Percentiles rank a stretch among this genome's conserved stretches.
Conservation (phyloP, 1,140 invertebrate genomes). For the Drosophila mayri region DNA sequence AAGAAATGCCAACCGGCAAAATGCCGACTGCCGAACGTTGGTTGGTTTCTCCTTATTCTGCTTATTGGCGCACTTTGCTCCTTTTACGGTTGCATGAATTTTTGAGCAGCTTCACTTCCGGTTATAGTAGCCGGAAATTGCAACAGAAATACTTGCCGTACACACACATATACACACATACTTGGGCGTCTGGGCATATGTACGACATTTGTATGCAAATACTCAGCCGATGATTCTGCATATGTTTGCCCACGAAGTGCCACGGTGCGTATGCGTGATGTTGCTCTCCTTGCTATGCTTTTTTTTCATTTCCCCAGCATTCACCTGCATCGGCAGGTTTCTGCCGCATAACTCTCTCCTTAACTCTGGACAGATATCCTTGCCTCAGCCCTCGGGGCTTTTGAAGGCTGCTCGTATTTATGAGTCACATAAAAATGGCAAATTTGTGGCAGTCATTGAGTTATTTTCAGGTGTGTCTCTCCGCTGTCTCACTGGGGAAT, state of each 20-base stretch:
- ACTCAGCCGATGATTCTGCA: constrained; percentile 61
- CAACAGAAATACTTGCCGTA: constrained; percentile 65
- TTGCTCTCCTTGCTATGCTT: constrained; percentile 24
- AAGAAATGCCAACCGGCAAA: constrained; percentile 26
- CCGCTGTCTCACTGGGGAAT: constrained; percentile 36
- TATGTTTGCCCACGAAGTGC: constrained; percentile 52
- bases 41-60: constrained; percentile 16
- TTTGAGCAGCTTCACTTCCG: constrained; percentile 73
- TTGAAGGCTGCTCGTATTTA: constrained; percentile 55
- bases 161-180: neutral
- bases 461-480: constrained; percentile 45
- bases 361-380: constrained; percentile 20
- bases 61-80: constrained; percentile 71
- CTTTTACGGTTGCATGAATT: constrained; percentile 76
- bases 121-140: constrained; percentile 73
- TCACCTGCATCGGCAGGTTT: constrained; percentile 45
- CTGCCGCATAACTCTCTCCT: constrained; percentile 5
- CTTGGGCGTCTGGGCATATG: constrained; percentile 40
- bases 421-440: constrained; percentile 60
- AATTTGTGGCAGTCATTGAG: constrained; percentile 60
- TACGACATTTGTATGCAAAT: constrained; percentile 74
- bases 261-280: constrained; percentile 64
- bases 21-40: constrained; percentile 32
- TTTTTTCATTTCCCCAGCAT: constrained; percentile 36
- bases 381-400: constrained; percentile 19